These are phyloP conservation scores for Myotis davidii DNA, from an alignment of 2,113 vertebrate species.

Conservation along the genomic window DNA sequence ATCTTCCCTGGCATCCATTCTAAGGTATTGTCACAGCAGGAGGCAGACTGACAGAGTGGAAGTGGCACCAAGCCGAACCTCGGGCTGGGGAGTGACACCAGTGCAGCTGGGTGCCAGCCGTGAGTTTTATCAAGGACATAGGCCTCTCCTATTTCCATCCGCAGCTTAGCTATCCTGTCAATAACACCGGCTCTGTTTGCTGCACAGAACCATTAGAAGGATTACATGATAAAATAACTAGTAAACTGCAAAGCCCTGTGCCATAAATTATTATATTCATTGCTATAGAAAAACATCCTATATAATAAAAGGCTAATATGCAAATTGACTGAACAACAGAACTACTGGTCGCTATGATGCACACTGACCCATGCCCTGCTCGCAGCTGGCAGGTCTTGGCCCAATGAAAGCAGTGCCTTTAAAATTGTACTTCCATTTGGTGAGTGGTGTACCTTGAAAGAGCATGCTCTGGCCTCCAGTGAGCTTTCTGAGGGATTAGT, in stretches of 20 bases:
- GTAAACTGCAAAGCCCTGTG: background rate
- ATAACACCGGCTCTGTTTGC: background rate
- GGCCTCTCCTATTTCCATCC: accelerated
- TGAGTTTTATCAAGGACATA: no score
- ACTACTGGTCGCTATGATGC: no score
- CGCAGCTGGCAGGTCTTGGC: conserved; percentile 48
- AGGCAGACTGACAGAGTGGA: accelerated
- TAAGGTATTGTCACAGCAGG: background rate
- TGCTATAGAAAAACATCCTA: background rate
- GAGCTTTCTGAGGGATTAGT: conserved; percentile 10
- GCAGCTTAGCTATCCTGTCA: background rate
- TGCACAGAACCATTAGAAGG: no score
- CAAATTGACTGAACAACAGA: no score
- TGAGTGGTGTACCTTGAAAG: conserved; percentile 37
- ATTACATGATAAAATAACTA: background rate
- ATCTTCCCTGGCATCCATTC: accelerated
- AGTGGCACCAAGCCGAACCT: accelerated
- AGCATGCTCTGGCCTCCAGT: background rate
- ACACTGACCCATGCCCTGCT: background rate
- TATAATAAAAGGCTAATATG: no score
- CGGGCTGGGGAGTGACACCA: accelerated
- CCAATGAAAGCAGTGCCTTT: background rate
- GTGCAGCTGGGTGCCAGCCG: no score
- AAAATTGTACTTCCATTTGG: conserved; percentile 22
- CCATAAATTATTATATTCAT: background rate